Percentiles rank a stretch among this genome's conserved stretches.
phyloP scores from a whole-genome alignment of 2,113 vertebrate species.

The Grallaria varia region DNA sequence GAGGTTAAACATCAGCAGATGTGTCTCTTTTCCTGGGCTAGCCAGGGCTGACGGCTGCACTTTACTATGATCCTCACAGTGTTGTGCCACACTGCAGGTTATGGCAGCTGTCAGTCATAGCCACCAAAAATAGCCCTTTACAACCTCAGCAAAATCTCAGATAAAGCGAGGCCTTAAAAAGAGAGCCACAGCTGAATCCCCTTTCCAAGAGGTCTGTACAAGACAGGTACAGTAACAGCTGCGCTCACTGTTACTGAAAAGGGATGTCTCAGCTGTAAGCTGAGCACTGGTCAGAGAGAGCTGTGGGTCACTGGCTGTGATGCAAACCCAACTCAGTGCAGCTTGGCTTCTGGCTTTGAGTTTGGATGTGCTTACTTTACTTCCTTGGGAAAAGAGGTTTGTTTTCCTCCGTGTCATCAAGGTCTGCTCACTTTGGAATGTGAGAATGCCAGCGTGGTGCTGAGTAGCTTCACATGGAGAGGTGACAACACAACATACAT shows the following conservation, averaged over 20 bases:
- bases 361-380: not conserved
- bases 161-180: not conserved
- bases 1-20: not conserved
- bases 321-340: not conserved
- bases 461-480: not conserved
- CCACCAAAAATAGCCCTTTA: not conserved
- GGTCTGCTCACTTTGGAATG: not conserved
- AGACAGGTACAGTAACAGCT: not conserved
- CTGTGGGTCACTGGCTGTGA: rapidly evolving
- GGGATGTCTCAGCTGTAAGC: not conserved
- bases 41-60: not conserved
- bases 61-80: not conserved
- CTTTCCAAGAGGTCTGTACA: not conserved
- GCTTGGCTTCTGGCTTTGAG: not conserved
- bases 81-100: not conserved
- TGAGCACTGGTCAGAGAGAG: rapidly evolving
- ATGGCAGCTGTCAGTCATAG: not conserved
- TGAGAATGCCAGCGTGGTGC: not conserved
- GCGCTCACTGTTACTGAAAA: not conserved
- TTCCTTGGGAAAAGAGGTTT: not conserved
- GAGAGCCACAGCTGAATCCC: not conserved
- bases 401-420: not conserved
- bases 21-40: not conserved
- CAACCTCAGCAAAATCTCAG: not conserved
- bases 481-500: not conserved